These are phyloP conservation scores for Spisula solida DNA, from an alignment of 2,888 invertebrate genomes.

Conservation along the genomic window DNA sequence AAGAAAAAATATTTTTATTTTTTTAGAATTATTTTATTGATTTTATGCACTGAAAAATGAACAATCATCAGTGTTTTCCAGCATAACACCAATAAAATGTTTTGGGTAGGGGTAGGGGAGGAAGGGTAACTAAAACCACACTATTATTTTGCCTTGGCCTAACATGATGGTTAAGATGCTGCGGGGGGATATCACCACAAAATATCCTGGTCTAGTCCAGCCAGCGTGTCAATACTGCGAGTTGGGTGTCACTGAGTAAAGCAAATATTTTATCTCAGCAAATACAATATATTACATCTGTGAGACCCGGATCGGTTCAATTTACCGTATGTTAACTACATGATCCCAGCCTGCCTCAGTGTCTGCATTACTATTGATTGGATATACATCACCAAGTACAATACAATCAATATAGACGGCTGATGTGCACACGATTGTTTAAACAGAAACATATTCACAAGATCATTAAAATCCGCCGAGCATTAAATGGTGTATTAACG, in stretches of 20 bases:
- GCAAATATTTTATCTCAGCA: neutral
- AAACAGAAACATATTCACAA: neutral
- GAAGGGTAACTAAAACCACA: too few species aligned
- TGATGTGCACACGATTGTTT: neutral
- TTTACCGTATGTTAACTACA: constrained; percentile 12
- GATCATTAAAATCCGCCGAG: neutral
- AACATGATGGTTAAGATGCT: neutral
- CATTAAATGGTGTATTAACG: too few species aligned
- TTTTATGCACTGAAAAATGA: too few species aligned
- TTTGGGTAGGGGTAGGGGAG: too few species aligned
- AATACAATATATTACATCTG: neutral
- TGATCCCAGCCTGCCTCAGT: neutral
- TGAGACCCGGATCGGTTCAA: neutral
- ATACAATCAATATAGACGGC: neutral
- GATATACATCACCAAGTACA: constrained; percentile 15
- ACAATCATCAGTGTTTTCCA: too few species aligned
- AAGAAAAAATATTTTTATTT: too few species aligned
- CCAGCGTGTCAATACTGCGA: too few species aligned
- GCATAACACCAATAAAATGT: neutral
- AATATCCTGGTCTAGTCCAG: too few species aligned
- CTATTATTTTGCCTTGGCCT: too few species aligned
- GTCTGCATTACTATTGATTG: neutral
- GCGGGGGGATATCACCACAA: too few species aligned
- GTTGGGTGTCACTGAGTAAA: too few species aligned
- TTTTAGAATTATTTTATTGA: too few species aligned